Base-by-base conservation (phyloP, 2,113 vertebrate species). In the Megaleporinus macrocephalus region DNA sequence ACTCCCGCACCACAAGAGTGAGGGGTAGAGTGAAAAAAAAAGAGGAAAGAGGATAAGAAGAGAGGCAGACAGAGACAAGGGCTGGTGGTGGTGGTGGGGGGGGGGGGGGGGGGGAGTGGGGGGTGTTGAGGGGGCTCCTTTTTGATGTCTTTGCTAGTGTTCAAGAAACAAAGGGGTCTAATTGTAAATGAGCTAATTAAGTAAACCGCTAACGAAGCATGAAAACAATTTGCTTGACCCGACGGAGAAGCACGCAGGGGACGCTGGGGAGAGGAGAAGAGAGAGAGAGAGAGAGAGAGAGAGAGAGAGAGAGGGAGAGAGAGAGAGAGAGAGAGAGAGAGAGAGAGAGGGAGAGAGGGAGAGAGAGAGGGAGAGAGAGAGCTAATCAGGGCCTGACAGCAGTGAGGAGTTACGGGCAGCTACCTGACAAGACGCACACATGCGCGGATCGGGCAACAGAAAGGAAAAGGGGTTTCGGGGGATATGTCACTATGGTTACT, bases 111-210 rank as follows among this genome's bases (percentile, higher is more conserved):
- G n/a, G n/a, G n/a, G n/a, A n/a, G n/a, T n/a, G n/a, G n/a, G n/a
- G n/a, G n/a, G n/a, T n/a, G n/a, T n/a, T n/a, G n/a, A 70, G 73
- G 72, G 79, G 65, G 24, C 47, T 89, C 86, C 83, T 91, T 95
- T 91, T 94, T 96, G 94, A 96, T 96, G 94, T 95, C 93, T 96
- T 93, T 94, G 93, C 95, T 95, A 95, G 93, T 93, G 92, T 93
- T 88, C 87, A 0, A 81, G 93, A 94, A 94, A 95, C 94, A 95
- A 94, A 96, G 95, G 93, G 93, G 94, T 92, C 93, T 95, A 95
- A 95, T 94, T 95, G 95, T 93, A 94, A 94, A 96, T 95, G 94
- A 95, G 95, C 93, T 96, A 95, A 97, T 95, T 95, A 95, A 94
- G 93, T 94, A 95, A 94, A 94, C 93, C 91, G 93, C 94, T 96